Base-by-base conservation (phyloP, 2,113 vertebrate genomes). In the Tauraco erythrolophus region DNA sequence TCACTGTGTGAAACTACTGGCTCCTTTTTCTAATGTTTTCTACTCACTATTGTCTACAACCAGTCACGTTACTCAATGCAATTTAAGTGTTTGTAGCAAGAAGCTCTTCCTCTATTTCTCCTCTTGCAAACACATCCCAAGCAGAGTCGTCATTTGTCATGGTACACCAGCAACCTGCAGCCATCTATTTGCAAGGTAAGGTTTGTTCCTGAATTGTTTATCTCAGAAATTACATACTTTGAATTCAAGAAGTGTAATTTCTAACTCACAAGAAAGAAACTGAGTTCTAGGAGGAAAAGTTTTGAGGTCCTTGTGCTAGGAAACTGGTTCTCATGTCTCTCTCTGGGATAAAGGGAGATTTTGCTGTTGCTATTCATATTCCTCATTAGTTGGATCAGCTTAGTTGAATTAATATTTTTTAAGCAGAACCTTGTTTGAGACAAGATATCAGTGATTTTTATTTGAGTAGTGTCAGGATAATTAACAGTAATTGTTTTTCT, bases 141-240 rank as follows among this genome's bases (percentile, higher is more conserved):
- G 75, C 23, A 88, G 66, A 96, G 24, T 66, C 62, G 74, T 43
- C 66, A 30, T 96, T 95, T 88, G 84, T 93, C 92, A 66, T 18
- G 93, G 88, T 74, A 58, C 50, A 70, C 54, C 37, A 83, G 58
- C 31, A 93, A 76, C 41, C 78, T 72, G 50, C 61, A 93, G 50
- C 50, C 53, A 70, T 65, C 88, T 69, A 80, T 85, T 88, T 77
- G 37, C 66, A 88, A 88, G 21, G 50, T n/a, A 79, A 88, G 74
- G 45, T 72, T 93, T 72, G 31, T 10, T 85, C 66, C 82, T 46
- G 74, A 85, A 83, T 79, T 68, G 81, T 87, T 94, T 93, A 62
- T 90, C 66, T 86, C 84, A 88, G 66, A 54, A 92, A 57, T 90
- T 92, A 85, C 18, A 6, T 16, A 33, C 31, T 94, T 94, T 31